Evolutionary conservation across 1,140 invertebrate genomes (phyloP).

Genomic region (Aphelenchoides fujianensis): DNA sequence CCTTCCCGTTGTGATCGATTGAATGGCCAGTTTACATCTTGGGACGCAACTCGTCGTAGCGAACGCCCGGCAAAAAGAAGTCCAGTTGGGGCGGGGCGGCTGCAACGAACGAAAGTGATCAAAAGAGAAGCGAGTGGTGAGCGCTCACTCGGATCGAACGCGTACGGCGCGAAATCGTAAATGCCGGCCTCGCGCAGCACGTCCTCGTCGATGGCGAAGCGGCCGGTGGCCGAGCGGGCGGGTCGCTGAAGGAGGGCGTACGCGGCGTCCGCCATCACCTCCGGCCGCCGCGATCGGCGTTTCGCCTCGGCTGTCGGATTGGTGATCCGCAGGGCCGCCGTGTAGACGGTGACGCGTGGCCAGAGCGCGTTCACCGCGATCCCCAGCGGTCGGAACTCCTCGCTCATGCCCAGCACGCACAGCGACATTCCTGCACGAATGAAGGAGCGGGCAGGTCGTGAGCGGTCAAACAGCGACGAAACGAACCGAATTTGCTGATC

Average conservation of each 20-base stretch:
- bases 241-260: conserved; percentile 68
- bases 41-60: no score
- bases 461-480: no score
- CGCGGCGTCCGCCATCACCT: conserved; percentile 75
- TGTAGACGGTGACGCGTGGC: conserved; percentile 75
- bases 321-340: conserved; percentile 78
- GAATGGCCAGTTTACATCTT: no score
- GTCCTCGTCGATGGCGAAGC: conserved; percentile 91
- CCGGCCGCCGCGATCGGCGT: conserved; percentile 78
- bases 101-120: no score
- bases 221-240: conserved; percentile 75
- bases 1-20: no score
- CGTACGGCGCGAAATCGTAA: conserved; percentile 80
- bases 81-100: no score
- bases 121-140: not conserved
- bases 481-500: conserved; percentile 95
- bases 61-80: no score
- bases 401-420: conserved; percentile 88
- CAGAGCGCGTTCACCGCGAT: conserved; percentile 95
- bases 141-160: conserved; percentile 65
- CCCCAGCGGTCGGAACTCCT: conserved; percentile 77
- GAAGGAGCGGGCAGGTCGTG: no score
- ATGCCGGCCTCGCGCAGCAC: conserved; percentile 77
- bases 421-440: conserved; percentile 99
- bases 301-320: conserved; percentile 63